phyloP scores from a whole-genome alignment of 2,888 invertebrate genomes.

The Strigamia maritima region DNA sequence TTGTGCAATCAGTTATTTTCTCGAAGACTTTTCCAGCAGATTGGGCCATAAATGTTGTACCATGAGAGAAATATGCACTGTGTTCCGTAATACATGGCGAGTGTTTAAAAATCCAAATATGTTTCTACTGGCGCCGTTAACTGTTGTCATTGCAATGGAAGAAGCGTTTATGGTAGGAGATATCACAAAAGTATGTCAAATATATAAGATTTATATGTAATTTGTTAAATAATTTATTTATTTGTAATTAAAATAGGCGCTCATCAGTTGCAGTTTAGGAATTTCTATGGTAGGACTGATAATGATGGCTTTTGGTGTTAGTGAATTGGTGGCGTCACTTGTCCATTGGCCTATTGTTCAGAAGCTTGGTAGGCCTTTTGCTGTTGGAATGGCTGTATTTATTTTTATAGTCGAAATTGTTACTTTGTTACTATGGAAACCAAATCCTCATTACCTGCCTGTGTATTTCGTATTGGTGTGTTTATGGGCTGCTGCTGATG shows the following conservation, averaged over 20 bases:
- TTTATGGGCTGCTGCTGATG: neutral
- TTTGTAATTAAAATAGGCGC: neutral
- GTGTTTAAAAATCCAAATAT: neutral
- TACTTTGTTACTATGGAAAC: neutral
- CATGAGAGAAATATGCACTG: neutral
- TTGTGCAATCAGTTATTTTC: neutral
- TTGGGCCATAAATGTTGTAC: neutral
- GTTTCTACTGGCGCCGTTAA: neutral
- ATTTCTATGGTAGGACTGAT: conserved; percentile 9
- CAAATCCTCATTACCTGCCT: neutral
- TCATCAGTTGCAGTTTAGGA: conserved; percentile 2
- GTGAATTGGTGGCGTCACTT: neutral
- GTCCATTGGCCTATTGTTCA: neutral
- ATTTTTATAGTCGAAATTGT: neutral
- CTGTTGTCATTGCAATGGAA: neutral
- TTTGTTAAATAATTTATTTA: neutral
- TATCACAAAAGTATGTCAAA: neutral
- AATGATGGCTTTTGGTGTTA: conserved; percentile 31
- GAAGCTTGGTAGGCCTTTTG: neutral
- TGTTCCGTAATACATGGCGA: neutral
- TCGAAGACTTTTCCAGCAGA: neutral
- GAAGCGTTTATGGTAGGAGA: neutral
- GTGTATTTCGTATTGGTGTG: neutral
- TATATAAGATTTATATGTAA: too few species aligned
- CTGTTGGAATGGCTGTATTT: neutral